Percentiles rank a stretch among this genome's conserved stretches.
These are phyloP conservation scores for Chiloscyllium plagiosum DNA, from an alignment of 2,113 vertebrate genomes.

Conservation along the genomic window DNA sequence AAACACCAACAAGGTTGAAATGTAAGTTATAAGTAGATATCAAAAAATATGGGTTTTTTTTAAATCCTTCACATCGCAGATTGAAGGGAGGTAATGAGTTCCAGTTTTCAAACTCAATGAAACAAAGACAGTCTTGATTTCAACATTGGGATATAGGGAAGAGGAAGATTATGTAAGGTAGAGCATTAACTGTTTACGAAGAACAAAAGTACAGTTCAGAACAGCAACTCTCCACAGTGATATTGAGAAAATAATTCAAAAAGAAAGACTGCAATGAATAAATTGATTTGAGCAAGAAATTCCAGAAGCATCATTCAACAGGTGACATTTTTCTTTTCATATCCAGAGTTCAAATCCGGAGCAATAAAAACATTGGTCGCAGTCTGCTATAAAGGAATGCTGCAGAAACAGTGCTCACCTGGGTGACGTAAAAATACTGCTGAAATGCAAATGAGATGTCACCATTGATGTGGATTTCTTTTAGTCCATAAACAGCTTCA, in stretches of 20 bases:
- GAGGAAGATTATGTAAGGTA: background rate
- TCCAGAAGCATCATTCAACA: background rate
- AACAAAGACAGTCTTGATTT: background rate
- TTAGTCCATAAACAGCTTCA: slow-evolving; percentile 68
- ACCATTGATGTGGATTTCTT: slow-evolving; percentile 85
- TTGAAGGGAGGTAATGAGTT: background rate
- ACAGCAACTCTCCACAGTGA: background rate
- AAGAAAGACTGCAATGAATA: background rate
- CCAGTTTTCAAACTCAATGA: background rate
- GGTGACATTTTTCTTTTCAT: no score
- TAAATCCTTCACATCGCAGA: background rate
- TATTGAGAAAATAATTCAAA: background rate
- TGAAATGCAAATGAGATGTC: slow-evolving; percentile 80
- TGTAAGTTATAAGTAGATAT: background rate
- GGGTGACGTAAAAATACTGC: slow-evolving; percentile 72
- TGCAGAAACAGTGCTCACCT: slow-evolving; percentile 50
- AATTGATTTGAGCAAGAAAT: background rate
- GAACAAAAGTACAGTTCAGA: background rate
- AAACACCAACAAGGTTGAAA: background rate
- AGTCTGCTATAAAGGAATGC: background rate
- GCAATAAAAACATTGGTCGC: background rate
- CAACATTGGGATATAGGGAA: background rate
- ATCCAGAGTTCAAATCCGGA: background rate
- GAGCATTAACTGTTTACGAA: background rate
- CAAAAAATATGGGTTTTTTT: background rate